Percentiles rank a stretch among this genome's conserved stretches.
Evolutionary conservation across 2,113 vertebrate species (phyloP).

Genomic region (Platichthys flesus): DNA sequence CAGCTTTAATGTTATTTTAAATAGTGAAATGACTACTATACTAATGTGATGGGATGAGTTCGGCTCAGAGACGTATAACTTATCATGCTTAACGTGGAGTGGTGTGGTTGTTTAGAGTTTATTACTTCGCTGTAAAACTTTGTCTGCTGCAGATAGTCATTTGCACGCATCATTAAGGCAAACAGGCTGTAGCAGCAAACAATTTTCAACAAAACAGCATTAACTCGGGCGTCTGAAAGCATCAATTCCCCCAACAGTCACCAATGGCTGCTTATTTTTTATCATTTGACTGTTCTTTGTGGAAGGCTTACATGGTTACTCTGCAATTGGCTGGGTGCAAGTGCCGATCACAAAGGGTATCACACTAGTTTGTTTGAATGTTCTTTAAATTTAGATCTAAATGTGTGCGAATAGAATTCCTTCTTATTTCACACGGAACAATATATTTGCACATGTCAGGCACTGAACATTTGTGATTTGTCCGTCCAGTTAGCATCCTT

Average conservation of each 20-base stretch:
- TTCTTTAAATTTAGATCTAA: not conserved
- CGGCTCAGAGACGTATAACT: slow-evolving; percentile 5
- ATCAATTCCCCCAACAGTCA: slow-evolving; percentile 16
- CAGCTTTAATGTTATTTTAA: not conserved
- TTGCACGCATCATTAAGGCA: slow-evolving; percentile 43
- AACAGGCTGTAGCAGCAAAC: slow-evolving; percentile 20
- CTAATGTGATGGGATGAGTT: slow-evolving; percentile 2
- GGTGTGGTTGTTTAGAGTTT: slow-evolving; percentile 19
- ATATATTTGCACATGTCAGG: not conserved
- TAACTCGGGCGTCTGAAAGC: slow-evolving; percentile 2
- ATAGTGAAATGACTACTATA: not conserved
- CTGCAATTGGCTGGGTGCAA: not conserved
- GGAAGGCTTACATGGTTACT: not conserved
- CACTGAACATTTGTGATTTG: not conserved
- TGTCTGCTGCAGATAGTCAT: slow-evolving; percentile 34
- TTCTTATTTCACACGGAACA: not conserved
- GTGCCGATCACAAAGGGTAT: no score
- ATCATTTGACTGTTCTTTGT: not conserved
- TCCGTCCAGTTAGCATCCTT: not conserved
- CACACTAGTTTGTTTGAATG: no score
- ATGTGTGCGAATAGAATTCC: not conserved
- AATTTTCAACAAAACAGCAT: slow-evolving; percentile 12
- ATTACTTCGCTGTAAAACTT: slow-evolving; percentile 23
- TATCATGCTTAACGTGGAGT: not conserved
- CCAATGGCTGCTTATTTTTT: not conserved